A percentile compares a stretch with the other conserved stretches of the same genome.
phyloP scores from a whole-genome alignment of 1,140 invertebrate species.

The Cyphomyrmex costatus region DNA sequence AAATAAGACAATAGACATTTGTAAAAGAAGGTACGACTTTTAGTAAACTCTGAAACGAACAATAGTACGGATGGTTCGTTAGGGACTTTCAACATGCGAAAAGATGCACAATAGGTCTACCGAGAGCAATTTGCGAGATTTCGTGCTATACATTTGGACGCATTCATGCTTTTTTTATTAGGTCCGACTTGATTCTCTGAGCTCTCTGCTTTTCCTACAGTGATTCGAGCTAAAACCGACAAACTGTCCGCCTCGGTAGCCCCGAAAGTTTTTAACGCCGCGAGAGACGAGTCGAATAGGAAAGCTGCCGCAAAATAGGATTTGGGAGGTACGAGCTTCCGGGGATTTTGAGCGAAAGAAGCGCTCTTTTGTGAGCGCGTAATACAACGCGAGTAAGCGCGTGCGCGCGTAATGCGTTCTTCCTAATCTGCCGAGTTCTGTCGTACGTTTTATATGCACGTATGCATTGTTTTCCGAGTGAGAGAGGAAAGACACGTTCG shows the following conservation, averaged over 20 bases:
- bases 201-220: conserved; percentile 5
- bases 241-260: conserved; percentile 45
- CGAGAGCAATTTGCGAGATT: conserved; percentile 48
- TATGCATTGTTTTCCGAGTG: background rate
- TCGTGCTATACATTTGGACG: conserved; percentile 30
- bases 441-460: conserved; percentile 44
- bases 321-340: conserved; percentile 36
- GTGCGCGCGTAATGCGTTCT: conserved; percentile 44
- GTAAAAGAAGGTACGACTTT: background rate
- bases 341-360: conserved; percentile 32
- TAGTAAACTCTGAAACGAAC: background rate
- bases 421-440: conserved; percentile 39
- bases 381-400: conserved; percentile 23
- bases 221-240: conserved; percentile 32
- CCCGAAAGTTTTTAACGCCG: conserved; percentile 59
- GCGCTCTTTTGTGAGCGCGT: conserved; percentile 27
- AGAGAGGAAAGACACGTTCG: background rate
- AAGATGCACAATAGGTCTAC: background rate
- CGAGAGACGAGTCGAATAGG: conserved; percentile 24
- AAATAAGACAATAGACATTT: background rate
- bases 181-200: background rate
- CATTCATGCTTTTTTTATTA: conserved; percentile 45
- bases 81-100: conserved; percentile 4
- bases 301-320: conserved; percentile 51
- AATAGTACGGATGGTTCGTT: background rate